phyloP scores from a whole-genome alignment of 1,140 invertebrate species.

The Rhysida immarginata region DNA sequence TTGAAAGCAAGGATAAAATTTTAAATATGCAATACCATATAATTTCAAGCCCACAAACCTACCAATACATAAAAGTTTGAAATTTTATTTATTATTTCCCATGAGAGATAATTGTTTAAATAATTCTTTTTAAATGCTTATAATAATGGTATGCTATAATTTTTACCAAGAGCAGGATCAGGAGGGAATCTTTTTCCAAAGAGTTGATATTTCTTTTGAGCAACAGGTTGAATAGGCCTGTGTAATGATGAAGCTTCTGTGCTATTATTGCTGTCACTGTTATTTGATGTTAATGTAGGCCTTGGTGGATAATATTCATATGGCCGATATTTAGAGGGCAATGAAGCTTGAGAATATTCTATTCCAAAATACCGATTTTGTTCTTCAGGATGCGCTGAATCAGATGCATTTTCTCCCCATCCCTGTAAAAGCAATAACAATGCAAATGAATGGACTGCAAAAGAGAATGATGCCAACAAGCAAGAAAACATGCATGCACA shows the following conservation, averaged over 20 bases:
- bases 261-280: too few species aligned
- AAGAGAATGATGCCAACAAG: too few species aligned
- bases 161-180: background rate
- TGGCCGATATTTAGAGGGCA: constrained; percentile 46
- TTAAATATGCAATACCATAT: too few species aligned
- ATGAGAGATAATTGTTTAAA: too few species aligned
- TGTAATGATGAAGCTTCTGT: background rate
- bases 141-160: background rate
- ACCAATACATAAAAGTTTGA: too few species aligned
- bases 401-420: constrained; percentile 71
- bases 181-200: constrained; percentile 64
- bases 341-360: constrained; percentile 16
- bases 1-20: too few species aligned
- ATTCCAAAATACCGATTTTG: constrained; percentile 16
- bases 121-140: too few species aligned
- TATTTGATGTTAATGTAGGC: background rate
- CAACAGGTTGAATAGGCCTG: constrained; percentile 36
- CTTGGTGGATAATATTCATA: constrained; percentile 48
- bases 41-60: too few species aligned
- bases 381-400: constrained; percentile 49
- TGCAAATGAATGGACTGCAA: too few species aligned
- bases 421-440: constrained; percentile 38
- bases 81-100: too few species aligned
- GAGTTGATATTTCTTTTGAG: constrained; percentile 82
- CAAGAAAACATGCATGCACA: too few species aligned